Base-by-base conservation (phyloP, 30 jellyfish, hydroid and myxozoan genomes). In the Aurelia aurita region DNA sequence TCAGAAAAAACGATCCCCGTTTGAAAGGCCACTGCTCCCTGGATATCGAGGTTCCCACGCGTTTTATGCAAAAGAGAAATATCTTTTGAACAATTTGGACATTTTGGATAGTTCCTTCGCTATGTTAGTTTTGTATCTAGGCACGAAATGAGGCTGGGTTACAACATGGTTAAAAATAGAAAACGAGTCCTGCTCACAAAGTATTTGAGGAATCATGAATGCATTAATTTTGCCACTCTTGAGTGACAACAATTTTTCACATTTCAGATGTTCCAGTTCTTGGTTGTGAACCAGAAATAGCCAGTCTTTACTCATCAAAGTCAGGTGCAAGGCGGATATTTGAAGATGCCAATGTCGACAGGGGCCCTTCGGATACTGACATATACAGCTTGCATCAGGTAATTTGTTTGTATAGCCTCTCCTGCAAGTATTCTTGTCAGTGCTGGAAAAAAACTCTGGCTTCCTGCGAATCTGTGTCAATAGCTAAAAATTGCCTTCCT, bases 321-420 rank as follows among this genome's bases (percentile, higher is more conserved):
- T 94, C 99, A 3, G 99, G 99, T n/a, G 85, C 91, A 46, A 58
- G 97, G 62, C 77, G 97, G 14, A 74, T 94, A 26, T 94, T 94
- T 54, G 94, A 83, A 72, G 90, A 84, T 79, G 93, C 97, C 1
- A 80, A 79, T 21, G 89, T 87, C 31, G 78, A 91, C 59, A 39
- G 82, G 5, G 90, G 97, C 15, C 97, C 97, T 35, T 95, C 97
- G 22, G 96, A 77, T 20, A 34, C 80, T 18, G 99, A 94, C 58
- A 62, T 94, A 13, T 88, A 84, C 69, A 86, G 85, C 45, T 3
- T 78, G 32, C 72, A 70, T 18, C 97, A 90, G 95, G 97, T 90
- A 8, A 35, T n/a, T 14, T 12, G 0, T 58, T 26, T n/a, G 25
- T 57, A 16, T 34, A 29, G 13, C 43, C 4, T 18, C 29, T 15